Base-by-base conservation (phyloP, 2,888 invertebrate species). In the Muschampia staudingeri region DNA sequence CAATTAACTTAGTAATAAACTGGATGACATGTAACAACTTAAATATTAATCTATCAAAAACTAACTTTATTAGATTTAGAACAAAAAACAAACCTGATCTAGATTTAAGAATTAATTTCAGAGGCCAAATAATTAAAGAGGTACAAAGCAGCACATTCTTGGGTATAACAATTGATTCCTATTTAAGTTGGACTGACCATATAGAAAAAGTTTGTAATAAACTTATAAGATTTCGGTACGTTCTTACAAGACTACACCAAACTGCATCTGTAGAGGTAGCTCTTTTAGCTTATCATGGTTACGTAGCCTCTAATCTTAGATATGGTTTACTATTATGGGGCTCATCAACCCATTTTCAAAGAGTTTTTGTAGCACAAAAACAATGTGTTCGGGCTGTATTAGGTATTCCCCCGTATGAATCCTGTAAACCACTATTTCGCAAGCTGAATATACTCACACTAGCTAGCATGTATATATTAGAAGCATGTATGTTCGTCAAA, bases 301-400 rank as follows among this genome's bases (percentile, higher is more conserved):
- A 65, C 44, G n/a, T 72, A 37, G 7, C 11, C 6, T 72, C 65
- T 19, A 30, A 71, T n/a, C 72, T 79, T 5, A 44, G 61, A 42
- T 78, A 78, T 78, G 78, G 78, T 19, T 19, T 78, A n/a, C 48
- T 78, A 7, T 14, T 78, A 14, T 78, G 78, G 78, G 78, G 78
- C 16, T 34, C 34, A 12, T 37, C 69, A 11, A 30, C 37, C 9
- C 11, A 52, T 2, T 14, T 8, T 14, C 7, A 48, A 48, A 56
- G 71, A 44, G 61, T 61, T n/a, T 79, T 79, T 52, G 5, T 72
- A 56, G 52, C 52, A 14, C 73, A 73, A 56, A 73, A 73, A 52
- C 30, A 34, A 52, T 73, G 56, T 16, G 1, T 76, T 14, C 19
- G 75, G 14, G 52, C 56, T 16, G 44, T 80, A 5, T 75, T 14